phyloP scores from a whole-genome alignment of 2,888 invertebrate genomes.

The Incurvaria masculella region DNA sequence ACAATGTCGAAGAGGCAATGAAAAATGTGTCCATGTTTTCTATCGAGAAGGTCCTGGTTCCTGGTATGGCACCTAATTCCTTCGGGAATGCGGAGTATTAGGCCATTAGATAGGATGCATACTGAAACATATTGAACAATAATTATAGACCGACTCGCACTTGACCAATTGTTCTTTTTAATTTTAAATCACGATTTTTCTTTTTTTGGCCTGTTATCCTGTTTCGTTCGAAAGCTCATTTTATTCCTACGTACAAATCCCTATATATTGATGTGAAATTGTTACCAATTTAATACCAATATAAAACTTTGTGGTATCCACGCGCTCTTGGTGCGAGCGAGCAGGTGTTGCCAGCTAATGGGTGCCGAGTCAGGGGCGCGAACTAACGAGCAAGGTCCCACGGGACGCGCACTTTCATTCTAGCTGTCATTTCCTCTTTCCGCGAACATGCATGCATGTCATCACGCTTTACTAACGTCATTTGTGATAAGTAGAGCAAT shows the following conservation, averaged over 20 bases:
- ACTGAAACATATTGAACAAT: slow-evolving; percentile 24
- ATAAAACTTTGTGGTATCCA: too few species aligned
- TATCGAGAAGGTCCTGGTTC: too few species aligned
- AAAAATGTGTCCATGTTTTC: too few species aligned
- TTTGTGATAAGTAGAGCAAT: too few species aligned
- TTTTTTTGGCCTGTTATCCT: slow-evolving; percentile 7
- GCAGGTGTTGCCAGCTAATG: slow-evolving; percentile 11
- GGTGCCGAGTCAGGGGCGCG: too few species aligned
- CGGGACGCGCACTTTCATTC: slow-evolving; percentile 29
- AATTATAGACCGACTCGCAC: slow-evolving; percentile 30
- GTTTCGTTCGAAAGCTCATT: neutral
- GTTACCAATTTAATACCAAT: too few species aligned
- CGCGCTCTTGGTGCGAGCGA: slow-evolving; percentile 33
- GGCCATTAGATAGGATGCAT: too few species aligned
- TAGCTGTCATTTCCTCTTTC: slow-evolving; percentile 2
- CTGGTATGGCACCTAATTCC: too few species aligned
- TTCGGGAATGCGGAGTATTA: too few species aligned
- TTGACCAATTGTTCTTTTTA: slow-evolving; percentile 15
- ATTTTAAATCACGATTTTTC: slow-evolving; percentile 26
- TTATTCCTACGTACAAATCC: neutral
- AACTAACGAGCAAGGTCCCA: slow-evolving; percentile 31
- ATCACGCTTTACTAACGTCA: too few species aligned
- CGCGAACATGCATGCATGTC: slow-evolving; percentile 12
- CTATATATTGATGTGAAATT: too few species aligned
- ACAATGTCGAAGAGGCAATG: too few species aligned